Conservation (phyloP, 2,113 vertebrate genomes). For the Circaetus gallicus region DNA sequence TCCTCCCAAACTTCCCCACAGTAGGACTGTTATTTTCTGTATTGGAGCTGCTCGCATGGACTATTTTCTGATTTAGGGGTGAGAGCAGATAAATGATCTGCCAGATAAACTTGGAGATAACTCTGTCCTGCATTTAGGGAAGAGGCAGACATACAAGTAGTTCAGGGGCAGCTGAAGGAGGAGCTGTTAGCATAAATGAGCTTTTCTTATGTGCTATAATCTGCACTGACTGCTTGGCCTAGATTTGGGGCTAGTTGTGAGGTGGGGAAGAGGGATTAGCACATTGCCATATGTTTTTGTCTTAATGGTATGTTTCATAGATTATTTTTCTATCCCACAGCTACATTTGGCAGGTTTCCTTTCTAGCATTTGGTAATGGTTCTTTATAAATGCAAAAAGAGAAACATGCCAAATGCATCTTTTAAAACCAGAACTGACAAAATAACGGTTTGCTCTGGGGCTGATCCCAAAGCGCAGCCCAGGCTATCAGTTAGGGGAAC, state of each 20-base stretch:
- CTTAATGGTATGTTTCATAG: constrained; percentile 65
- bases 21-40: not conserved
- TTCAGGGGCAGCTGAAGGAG: constrained; percentile 24
- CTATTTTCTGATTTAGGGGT: not conserved
- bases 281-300: constrained; percentile 69
- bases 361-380: constrained; percentile 59
- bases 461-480: not conserved
- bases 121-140: not conserved
- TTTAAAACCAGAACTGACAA: constrained; percentile 8
- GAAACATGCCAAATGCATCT: constrained; percentile 28
- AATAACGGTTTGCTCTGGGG: not conserved
- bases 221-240: constrained; percentile 55
- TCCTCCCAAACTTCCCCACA: rapidly evolving
- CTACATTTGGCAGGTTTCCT: constrained; percentile 65
- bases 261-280: constrained; percentile 57
- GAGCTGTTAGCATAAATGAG: constrained; percentile 21
- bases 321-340: constrained; percentile 54
- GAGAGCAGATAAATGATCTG: not conserved
- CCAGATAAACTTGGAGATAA: not conserved
- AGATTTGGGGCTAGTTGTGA: constrained; percentile 55
- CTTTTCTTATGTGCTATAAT: constrained; percentile 24
- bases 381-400: constrained; percentile 42
- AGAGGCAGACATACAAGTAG: not conserved
- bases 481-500: not conserved
- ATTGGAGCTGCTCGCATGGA: not conserved